Percentiles rank a stretch among this genome's conserved stretches.
Evolutionary conservation across 2,113 vertebrate species (phyloP).

Genomic region (Etheostoma cragini): DNA sequence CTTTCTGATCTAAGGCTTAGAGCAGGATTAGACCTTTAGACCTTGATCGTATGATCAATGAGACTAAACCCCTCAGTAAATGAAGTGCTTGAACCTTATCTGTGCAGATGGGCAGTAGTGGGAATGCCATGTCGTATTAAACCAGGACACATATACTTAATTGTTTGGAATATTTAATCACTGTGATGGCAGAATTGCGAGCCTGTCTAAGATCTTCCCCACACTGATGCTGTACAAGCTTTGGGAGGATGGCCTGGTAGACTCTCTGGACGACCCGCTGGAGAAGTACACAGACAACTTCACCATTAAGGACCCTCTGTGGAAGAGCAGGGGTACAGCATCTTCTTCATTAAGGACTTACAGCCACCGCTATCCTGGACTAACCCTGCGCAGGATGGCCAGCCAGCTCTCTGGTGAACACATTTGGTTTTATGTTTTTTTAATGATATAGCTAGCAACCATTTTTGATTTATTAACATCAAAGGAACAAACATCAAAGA

Average conservation of each 20-base stretch:
- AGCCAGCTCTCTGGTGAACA: slow-evolving; percentile 86
- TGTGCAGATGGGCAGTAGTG: neutral
- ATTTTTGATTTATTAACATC: neutral
- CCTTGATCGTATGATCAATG: slow-evolving; percentile 8
- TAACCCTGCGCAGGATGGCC: slow-evolving; percentile 93
- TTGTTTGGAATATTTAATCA: slow-evolving; percentile 1
- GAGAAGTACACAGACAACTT: slow-evolving; percentile 88
- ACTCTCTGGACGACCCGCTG: slow-evolving; percentile 90
- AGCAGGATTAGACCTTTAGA: slow-evolving; percentile 41
- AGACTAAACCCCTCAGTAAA: slow-evolving; percentile 40
- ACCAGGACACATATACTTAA: slow-evolving; percentile 23
- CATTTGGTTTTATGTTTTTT: neutral
- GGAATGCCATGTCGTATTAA: slow-evolving; percentile 3
- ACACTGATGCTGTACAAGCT: slow-evolving; percentile 93
- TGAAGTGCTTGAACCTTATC: slow-evolving; percentile 31
- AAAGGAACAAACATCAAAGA: neutral
- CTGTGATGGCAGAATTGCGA: slow-evolving; percentile 86
- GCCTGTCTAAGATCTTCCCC: slow-evolving; percentile 94
- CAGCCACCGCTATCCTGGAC: slow-evolving; percentile 67
- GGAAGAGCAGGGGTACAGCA: slow-evolving; percentile 62
- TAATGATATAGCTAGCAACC: neutral
- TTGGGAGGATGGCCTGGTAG: slow-evolving; percentile 91
- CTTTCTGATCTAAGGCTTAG: slow-evolving; percentile 34
- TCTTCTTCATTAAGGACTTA: slow-evolving; percentile 62
- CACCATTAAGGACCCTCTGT: slow-evolving; percentile 90